Evolutionary conservation across 2,888 invertebrate genomes (phyloP), one percentile per base, ranked within the genome.

Genomic region (Tholera decimalis): DNA sequence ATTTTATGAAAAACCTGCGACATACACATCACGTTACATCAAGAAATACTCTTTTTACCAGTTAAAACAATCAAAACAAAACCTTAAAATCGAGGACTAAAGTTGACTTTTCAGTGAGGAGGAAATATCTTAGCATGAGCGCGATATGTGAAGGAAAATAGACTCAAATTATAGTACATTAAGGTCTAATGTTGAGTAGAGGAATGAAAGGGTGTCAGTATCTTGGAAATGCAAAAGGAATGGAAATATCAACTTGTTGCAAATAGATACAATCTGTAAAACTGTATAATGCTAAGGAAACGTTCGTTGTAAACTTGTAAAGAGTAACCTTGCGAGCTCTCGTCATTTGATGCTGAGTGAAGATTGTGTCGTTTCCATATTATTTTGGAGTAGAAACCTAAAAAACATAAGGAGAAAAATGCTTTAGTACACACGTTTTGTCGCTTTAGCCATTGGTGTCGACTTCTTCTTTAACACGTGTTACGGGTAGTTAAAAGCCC

Each of bases 21-120:
- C n/a, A n/a, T n/a, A 85, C 80, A 82, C 72, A 83, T 80, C 76
- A 71, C 66, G 67, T 62, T 66, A 73, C 64, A 65, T 73, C 65
- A 78, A 78, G 73, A 66, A 79, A 81, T 67, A 67, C 64, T 69
- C 58, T 72, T 79, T 77, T 64, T 46, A 47, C 37, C 46, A 35
- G 8, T 1, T 3, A 47, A 55, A 18, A 7, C 62, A 50, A 69
- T 13, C 7, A 0, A 80, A 70, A 61, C 41, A 50, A 28, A n/a
- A 77, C 72, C 54, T 13, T 83, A 74, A 54, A 3, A 3, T 2
- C 28, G 1, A n/a, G 4, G 0, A 0, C 1, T 51, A 57, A 55
- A 64, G 67, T 66, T 33, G 15, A 51, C 51, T 75, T 73, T 73
- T 1, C 2, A 28, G 8, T 47, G 55, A 35, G 20, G 4, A 0